Evolutionary conservation across 2,113 vertebrate genomes (phyloP).

Genomic region (Hyperoodon ampullatus): DNA sequence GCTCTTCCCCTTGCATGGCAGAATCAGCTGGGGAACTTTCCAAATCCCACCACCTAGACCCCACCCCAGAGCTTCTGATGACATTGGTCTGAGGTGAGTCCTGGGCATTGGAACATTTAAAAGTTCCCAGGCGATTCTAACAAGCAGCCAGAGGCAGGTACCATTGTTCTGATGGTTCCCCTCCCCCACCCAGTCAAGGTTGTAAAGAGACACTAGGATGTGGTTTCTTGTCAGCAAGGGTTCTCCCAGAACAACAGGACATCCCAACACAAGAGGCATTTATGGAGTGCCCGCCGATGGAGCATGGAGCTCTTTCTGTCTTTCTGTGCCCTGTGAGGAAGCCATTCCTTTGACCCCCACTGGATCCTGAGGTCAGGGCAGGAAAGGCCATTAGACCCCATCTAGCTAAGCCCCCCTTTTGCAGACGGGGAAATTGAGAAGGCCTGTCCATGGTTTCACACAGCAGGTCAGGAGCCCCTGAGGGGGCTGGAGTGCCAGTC

Average conservation of each 20-base stretch:
- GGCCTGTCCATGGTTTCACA: background rate
- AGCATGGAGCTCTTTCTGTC: background rate
- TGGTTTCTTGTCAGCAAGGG: background rate
- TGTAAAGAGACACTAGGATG: background rate
- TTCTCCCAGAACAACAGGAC: background rate
- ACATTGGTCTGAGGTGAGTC: background rate
- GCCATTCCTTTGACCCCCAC: background rate
- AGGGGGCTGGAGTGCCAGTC: background rate
- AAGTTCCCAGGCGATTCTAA: background rate
- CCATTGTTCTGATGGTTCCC: accelerated
- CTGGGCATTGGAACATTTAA: background rate
- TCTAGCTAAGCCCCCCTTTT: background rate
- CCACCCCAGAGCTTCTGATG: background rate
- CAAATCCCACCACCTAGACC: background rate
- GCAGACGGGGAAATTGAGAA: background rate
- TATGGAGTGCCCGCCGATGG: accelerated
- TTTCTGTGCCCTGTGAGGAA: background rate
- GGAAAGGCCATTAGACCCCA: background rate
- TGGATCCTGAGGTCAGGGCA: background rate
- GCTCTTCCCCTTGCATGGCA: background rate
- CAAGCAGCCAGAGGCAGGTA: background rate
- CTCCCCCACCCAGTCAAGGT: background rate
- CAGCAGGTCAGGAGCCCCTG: background rate
- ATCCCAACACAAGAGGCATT: accelerated
- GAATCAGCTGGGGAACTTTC: background rate